Conservation (phyloP, 2,888 invertebrate species). For the Didymodactylos carnosus region DNA sequence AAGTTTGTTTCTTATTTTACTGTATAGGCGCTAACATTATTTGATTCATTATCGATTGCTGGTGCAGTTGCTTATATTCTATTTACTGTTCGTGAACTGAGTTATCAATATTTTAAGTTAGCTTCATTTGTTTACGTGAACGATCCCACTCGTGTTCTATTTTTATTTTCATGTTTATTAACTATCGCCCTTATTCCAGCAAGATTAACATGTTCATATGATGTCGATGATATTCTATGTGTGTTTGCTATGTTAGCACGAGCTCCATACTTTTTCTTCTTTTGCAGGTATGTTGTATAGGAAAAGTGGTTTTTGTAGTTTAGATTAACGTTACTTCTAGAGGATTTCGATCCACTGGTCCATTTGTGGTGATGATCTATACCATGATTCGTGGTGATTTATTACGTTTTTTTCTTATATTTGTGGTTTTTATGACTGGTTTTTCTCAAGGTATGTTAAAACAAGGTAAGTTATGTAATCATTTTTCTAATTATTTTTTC, state of each 20-base stretch:
- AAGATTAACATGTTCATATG: constrained; percentile 59
- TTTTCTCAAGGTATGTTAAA: too few species aligned
- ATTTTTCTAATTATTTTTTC: too few species aligned
- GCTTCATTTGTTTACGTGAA: constrained; percentile 78
- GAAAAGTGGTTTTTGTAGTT: not conserved
- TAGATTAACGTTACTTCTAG: constrained; percentile 41
- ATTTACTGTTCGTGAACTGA: constrained; percentile 63
- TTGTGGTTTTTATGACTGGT: constrained; percentile 83
- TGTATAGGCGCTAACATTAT: constrained; percentile 42
- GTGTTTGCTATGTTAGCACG: constrained; percentile 83
- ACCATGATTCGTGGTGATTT: constrained; percentile 92
- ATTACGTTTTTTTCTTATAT: constrained; percentile 80
- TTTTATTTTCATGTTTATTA: not conserved
- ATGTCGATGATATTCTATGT: constrained; percentile 70
- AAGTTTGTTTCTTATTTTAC: not conserved
- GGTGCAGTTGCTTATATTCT: constrained; percentile 65
- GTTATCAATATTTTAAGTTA: constrained; percentile 74
- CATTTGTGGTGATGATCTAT: constrained; percentile 97
- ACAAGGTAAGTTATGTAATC: too few species aligned
- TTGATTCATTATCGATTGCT: constrained; percentile 57
- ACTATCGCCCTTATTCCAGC: constrained; percentile 49
- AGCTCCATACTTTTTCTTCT: constrained; percentile 85
- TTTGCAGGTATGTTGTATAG: constrained; percentile 59
- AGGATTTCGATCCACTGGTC: constrained; percentile 89
- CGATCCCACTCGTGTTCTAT: constrained; percentile 1